Conservation (phyloP, 2,888 invertebrate species). For the Scelioninae gen. 1 region DNA sequence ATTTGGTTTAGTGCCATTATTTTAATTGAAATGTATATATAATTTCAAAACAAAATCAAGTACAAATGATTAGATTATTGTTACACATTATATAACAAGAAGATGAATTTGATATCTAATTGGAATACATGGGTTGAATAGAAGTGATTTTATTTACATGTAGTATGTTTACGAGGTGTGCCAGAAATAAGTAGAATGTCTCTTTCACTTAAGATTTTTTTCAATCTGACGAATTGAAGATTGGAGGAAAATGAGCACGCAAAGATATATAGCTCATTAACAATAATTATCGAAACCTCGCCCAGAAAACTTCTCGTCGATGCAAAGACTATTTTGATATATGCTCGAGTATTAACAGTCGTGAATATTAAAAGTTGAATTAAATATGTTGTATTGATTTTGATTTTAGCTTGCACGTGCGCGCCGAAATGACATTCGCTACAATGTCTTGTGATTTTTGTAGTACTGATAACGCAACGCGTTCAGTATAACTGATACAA, state of each 20-base stretch:
- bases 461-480: constrained; percentile 31
- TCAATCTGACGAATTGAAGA: constrained; percentile 6
- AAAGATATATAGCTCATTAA: background rate
- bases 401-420: background rate
- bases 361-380: background rate
- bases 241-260: background rate
- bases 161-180: constrained; percentile 20
- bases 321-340: background rate
- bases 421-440: constrained; percentile 1
- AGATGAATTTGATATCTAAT: constrained; percentile 18
- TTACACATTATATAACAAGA: background rate
- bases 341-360: background rate
- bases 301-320: constrained; percentile 1
- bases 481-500: constrained; percentile 46
- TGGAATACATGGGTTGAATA: constrained; percentile 3
- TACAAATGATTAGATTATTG: background rate
- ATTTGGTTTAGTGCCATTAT: too few relatives aligned
- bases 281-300: background rate
- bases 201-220: constrained; percentile 18
- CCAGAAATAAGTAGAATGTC: constrained; percentile 7
- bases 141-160: constrained; percentile 10
- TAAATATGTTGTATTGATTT: constrained; percentile 8
- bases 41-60: too few relatives aligned
- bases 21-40: too few relatives aligned
- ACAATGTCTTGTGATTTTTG: constrained; percentile 14